These are phyloP conservation scores for Lasioglossum pauxillum DNA, from an alignment of 2,888 invertebrate genomes.

Conservation along the genomic window DNA sequence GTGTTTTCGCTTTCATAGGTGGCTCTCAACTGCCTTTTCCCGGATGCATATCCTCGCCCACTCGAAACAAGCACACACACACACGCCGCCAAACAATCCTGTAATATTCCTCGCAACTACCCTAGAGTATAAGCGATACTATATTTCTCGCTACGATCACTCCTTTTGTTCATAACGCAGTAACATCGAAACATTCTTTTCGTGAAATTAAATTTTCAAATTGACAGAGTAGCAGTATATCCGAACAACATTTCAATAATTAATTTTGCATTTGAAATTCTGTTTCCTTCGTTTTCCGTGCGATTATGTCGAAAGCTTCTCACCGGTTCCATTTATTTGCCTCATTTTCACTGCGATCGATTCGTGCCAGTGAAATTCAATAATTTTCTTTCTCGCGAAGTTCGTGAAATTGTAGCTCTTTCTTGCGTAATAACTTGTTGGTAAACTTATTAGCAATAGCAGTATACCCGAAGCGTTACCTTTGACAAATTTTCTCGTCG, in stretches of 20 bases:
- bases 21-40: not conserved
- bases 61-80: not conserved
- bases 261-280: not conserved
- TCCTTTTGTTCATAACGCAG: not conserved
- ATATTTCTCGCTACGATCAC: not conserved
- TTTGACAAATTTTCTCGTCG: too few relatives aligned
- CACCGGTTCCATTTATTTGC: not conserved
- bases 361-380: not conserved
- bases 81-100: not conserved
- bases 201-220: not conserved
- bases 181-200: not conserved
- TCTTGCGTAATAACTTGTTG: not conserved
- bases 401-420: not conserved
- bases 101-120: constrained; percentile 10
- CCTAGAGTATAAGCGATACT: not conserved
- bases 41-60: not conserved
- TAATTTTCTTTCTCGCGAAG: not conserved
- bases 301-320: not conserved
- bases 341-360: not conserved
- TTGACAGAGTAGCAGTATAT: too few relatives aligned
- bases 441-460: not conserved
- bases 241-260: not conserved
- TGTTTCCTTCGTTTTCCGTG: not conserved
- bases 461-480: not conserved
- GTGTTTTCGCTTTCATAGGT: constrained; percentile 5